Evolutionary conservation across 2,113 vertebrate genomes (phyloP).

Genomic region (Phylloscopus trochilus): DNA sequence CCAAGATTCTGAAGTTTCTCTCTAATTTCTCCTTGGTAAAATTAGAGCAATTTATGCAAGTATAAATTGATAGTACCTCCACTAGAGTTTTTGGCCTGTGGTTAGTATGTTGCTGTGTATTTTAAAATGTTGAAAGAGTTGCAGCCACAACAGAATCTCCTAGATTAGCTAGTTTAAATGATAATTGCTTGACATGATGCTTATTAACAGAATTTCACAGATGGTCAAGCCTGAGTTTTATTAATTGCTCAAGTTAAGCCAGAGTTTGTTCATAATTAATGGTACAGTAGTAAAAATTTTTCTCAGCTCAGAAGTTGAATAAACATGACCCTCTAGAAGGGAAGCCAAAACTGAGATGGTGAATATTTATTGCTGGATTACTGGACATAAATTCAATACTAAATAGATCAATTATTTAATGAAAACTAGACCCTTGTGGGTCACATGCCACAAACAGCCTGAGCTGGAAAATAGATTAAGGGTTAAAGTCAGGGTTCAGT

Average conservation of each 20-base stretch:
- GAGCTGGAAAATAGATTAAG: neutral
- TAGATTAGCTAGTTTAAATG: conserved; percentile 23
- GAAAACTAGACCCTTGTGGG: neutral
- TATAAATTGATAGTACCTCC: neutral
- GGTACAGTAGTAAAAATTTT: conserved; percentile 42
- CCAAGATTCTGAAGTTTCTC: neutral
- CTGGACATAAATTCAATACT: conserved; percentile 14
- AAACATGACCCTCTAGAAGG: conserved; percentile 60
- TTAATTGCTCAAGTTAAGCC: conserved; percentile 63
- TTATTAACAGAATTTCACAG: conserved; percentile 59
- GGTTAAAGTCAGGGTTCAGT: neutral
- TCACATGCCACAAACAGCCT: neutral
- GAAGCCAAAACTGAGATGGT: conserved; percentile 46
- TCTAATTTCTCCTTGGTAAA: neutral
- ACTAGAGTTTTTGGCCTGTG: neutral
- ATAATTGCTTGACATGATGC: conserved; percentile 33
- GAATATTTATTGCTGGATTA: conserved; percentile 65
- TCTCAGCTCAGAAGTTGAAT: conserved; percentile 60
- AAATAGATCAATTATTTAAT: conserved; percentile 30
- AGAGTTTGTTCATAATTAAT: conserved; percentile 68
- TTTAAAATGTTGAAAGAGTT: conserved; percentile 32
- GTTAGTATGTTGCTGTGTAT: conserved; percentile 5
- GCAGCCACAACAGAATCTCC: conserved; percentile 23
- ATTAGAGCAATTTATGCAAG: neutral
- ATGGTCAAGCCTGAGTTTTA: conserved; percentile 60